Evolutionary conservation across 2,797 vertebrate genomes (phyloP).

Genomic region (Philypnodon macrostomus): DNA sequence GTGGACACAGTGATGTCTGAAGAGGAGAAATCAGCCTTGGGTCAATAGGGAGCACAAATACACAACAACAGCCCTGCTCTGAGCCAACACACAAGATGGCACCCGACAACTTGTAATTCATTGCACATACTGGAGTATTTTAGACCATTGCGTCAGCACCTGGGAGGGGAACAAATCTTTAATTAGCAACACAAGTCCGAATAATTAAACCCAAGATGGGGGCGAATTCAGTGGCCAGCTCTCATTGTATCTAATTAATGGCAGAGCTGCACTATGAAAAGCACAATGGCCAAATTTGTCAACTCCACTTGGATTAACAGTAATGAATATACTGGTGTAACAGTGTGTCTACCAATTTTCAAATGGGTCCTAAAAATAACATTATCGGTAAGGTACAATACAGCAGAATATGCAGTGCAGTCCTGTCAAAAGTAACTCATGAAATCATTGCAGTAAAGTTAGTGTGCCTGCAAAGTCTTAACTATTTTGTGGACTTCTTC

Average conservation of each 20-base stretch:
- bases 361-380: conserved; percentile 41
- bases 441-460: conserved; percentile 29
- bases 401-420: conserved; percentile 23
- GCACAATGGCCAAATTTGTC: conserved; percentile 22
- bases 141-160: conserved; percentile 31
- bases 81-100: conserved; percentile 36
- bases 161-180: conserved; percentile 33
- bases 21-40: conserved; percentile 27
- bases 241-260: conserved; percentile 41
- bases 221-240: conserved; percentile 11
- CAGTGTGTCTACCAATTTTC: conserved; percentile 40
- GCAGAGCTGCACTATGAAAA: conserved; percentile 11
- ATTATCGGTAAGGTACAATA: conserved; percentile 22
- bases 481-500: conserved; percentile 2
- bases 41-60: conserved; percentile 38
- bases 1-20: conserved; percentile 24
- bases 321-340: conserved; percentile 31
- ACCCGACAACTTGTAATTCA: conserved; percentile 16
- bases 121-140: conserved; percentile 28
- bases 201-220: conserved; percentile 37
- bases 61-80: conserved; percentile 28
- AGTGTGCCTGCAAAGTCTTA: conserved; percentile 4
- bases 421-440: conserved; percentile 29
- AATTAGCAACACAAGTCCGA: conserved; percentile 38
- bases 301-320: conserved; percentile 17